Base-by-base conservation (phyloP, 2,113 vertebrate species). In the Galeopterus variegatus region DNA sequence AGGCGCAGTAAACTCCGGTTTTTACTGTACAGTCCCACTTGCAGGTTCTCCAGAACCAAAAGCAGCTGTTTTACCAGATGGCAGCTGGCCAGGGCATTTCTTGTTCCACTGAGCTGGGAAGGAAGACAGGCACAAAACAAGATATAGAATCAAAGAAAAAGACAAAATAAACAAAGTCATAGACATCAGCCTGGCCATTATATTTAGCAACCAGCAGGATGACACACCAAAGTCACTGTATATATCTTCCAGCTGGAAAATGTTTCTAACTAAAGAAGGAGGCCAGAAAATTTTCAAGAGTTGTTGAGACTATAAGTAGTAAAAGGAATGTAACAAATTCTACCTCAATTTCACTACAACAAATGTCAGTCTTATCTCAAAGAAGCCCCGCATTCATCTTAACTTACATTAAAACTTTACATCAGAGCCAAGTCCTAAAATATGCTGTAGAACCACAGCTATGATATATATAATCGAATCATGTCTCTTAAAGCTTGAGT, bases 171-270 rank as follows among this genome's bases (percentile, higher is more conserved):
- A 97, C 72, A 6, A 13, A 72, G 92, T 54, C 23, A 8, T 48
- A 91, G 82, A 85, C 60, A 52, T 82, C 33, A 77, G 77, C 67
- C 83, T 80, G 64, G 70, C n/a, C 21, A 14, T 41, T 58, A 24
- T 72, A 60, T 72, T 77, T 72, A 65, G 83, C 79, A 93, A 52
- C 73, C 31, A 75, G 88, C 56, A 94, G 58, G 28, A 80, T 60
- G n/a, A 83, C 65, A 41, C 21, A 8, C 60, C 58, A 28, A 86
- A 93, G 50, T 84, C 52, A 95, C 70, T 81, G 28, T 33, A 60
- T 62, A 31, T 28, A 69, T 90, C 64, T 88, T 95, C 92, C 95
- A 93, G 77, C 85, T 95, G 95, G 73, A 81, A 94, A 88, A 93
- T 56, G 67, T 93, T 81, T 75, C 70, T 56, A 73, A 75, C 45